Evolutionary conservation across 2,113 vertebrate species (phyloP).

Genomic region (Corvus cornix): DNA sequence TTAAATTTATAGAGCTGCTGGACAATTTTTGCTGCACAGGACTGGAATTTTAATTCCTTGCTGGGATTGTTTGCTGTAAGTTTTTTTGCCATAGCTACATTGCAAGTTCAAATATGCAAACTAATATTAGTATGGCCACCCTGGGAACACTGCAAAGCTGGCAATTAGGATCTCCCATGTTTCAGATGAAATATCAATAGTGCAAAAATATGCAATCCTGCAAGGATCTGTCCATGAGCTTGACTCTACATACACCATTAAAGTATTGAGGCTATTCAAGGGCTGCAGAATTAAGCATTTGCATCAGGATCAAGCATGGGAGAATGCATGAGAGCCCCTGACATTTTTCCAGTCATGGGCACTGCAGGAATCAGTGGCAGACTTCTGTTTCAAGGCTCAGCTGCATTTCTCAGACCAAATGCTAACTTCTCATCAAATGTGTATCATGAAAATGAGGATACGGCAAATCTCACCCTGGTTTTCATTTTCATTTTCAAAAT

Average conservation of each 20-base stretch:
- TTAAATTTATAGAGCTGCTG: background rate
- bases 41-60: background rate
- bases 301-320: background rate
- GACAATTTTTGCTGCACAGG: background rate
- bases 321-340: background rate
- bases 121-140: background rate
- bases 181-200: constrained; percentile 39
- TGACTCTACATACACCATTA: background rate
- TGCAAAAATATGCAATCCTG: background rate
- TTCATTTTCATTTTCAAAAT: background rate
- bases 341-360: background rate
- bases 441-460: background rate
- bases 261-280: background rate
- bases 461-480: background rate
- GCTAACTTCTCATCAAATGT: background rate
- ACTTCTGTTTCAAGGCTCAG: background rate
- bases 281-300: background rate
- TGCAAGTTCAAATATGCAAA: background rate
- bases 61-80: background rate
- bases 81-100: background rate
- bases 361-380: background rate
- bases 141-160: background rate
- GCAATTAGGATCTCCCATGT: background rate
- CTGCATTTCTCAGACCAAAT: background rate
- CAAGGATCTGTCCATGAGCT: background rate